Conservation (phyloP, 2,888 invertebrate species). For the Lasioglossum zephyrum region DNA sequence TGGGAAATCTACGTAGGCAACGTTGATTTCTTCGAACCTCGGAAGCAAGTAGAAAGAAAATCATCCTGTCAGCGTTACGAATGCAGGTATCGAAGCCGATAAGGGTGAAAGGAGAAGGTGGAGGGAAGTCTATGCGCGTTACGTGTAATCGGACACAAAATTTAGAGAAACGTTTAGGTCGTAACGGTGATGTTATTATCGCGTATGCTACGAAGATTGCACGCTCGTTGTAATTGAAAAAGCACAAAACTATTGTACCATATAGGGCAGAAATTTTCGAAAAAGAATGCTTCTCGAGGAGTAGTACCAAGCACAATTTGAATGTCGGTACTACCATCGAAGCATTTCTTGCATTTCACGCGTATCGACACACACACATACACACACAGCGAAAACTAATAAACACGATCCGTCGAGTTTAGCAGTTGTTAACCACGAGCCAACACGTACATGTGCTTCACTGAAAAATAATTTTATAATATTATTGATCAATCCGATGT, state of each 20-base stretch:
- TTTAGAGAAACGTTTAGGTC: conserved; percentile 89
- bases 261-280: background rate
- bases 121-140: conserved; percentile 90
- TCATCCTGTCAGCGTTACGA: background rate
- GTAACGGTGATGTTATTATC: conserved; percentile 91
- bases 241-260: background rate
- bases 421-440: conserved; percentile 19
- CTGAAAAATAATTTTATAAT: conserved; percentile 28
- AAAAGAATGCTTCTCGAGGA: conserved; percentile 1
- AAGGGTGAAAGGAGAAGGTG: conserved; percentile 40
- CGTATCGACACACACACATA: background rate
- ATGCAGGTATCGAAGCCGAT: conserved; percentile 48
- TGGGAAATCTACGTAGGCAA: background rate
- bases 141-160: conserved; percentile 93
- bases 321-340: background rate
- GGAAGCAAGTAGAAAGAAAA: background rate
- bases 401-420: background rate
- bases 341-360: conserved; percentile 5
- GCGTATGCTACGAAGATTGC: conserved; percentile 88
- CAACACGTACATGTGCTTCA: conserved; percentile 6
- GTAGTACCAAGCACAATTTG: background rate
- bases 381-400: background rate
- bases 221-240: background rate
- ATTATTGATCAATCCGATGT: background rate
- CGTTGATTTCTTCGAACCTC: background rate